A percentile compares a stretch with the other conserved stretches of the same genome.
These are phyloP conservation scores for Hiodon alosoides DNA, from an alignment of 2,113 vertebrate species.

Conservation along the genomic window DNA sequence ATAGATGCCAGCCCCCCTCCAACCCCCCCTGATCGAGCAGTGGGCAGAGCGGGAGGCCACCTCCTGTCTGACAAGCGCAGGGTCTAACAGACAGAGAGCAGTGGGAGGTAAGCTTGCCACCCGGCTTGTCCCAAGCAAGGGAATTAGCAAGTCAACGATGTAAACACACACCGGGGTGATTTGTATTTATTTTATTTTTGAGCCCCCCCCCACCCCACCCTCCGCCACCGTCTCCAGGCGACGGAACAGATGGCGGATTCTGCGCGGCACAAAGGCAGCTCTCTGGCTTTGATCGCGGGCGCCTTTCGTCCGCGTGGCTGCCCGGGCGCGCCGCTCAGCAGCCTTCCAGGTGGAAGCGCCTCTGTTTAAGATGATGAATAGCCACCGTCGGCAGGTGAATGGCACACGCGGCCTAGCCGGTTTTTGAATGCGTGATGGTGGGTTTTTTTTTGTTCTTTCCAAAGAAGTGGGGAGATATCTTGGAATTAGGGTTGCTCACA, in stretches of 20 bases:
- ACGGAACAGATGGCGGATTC: constrained; percentile 8
- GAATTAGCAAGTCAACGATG: constrained; percentile 13
- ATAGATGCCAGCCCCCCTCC: not conserved
- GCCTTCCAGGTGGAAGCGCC: not conserved
- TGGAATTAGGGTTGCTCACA: not conserved
- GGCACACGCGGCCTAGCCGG: not conserved
- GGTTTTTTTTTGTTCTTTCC: not conserved
- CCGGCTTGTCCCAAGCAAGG: not conserved
- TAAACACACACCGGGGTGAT: not conserved
- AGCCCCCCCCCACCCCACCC: not conserved
- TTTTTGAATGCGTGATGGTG: not conserved
- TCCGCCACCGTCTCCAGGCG: not conserved
- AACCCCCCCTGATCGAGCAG: not conserved
- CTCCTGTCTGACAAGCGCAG: not conserved
- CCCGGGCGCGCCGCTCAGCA: not conserved
- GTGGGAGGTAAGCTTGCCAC: not conserved
- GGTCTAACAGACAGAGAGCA: not conserved
- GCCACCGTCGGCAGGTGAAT: not conserved
- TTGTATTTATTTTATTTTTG: no score
- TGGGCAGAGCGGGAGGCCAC: not conserved
- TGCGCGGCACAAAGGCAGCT: not conserved
- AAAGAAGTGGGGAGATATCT: not conserved
- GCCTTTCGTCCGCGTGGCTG: not conserved
- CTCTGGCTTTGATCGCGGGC: constrained; percentile 1
- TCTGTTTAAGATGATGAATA: constrained; percentile 11